Conservation (phyloP, 1,140 invertebrate genomes). For the Triops cancriformis region DNA sequence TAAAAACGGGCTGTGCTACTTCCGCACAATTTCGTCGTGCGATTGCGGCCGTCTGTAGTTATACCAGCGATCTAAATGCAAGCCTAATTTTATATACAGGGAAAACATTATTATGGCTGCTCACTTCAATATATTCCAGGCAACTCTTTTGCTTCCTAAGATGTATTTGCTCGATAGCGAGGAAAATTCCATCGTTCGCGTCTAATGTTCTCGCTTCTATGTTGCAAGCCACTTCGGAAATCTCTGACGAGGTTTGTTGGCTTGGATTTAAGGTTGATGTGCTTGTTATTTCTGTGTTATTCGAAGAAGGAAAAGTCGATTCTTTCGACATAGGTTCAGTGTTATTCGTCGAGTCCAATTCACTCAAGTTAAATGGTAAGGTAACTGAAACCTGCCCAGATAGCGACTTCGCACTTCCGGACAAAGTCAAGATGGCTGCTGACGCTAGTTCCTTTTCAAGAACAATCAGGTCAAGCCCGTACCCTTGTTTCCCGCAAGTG, state of each 20-base stretch:
- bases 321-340: neutral
- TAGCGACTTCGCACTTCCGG: neutral
- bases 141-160: neutral
- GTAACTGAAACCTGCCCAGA: neutral
- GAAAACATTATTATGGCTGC: neutral
- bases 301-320: neutral
- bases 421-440: neutral
- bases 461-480: neutral
- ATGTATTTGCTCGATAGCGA: neutral
- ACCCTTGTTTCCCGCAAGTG: neutral
- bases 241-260: neutral
- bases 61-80: neutral
- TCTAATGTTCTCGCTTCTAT: neutral
- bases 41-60: neutral
- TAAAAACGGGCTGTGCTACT: neutral
- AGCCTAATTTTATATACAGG: neutral
- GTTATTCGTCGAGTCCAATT: neutral
- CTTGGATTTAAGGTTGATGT: neutral
- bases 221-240: neutral
- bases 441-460: neutral
- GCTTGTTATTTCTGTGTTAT: neutral
- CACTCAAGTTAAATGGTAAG: neutral
- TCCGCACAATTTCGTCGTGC: neutral
- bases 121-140: neutral
- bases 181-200: neutral